A percentile compares a stretch with the other conserved stretches of the same genome.
phyloP scores from a whole-genome alignment of 2,888 invertebrate species.

The Meandrusa payeni region DNA sequence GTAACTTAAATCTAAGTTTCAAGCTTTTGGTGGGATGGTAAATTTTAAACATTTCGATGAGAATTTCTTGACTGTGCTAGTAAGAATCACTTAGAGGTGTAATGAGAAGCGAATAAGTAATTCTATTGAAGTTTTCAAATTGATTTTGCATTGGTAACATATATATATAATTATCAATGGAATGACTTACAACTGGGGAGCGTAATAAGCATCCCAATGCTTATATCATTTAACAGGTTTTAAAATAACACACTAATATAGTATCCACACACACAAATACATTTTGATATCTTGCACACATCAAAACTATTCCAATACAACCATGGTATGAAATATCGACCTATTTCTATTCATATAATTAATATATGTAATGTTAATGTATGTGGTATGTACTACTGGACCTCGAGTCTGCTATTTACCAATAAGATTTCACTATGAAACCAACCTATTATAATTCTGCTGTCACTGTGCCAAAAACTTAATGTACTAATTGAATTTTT shows the following conservation, averaged over 20 bases:
- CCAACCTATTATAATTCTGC: too few species aligned
- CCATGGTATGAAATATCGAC: slow-evolving; percentile 9
- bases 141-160: slow-evolving; percentile 19
- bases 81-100: neutral
- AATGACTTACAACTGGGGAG: slow-evolving; percentile 23
- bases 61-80: too few species aligned
- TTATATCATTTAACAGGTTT: neutral
- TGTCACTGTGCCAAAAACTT: too few species aligned
- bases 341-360: too few species aligned
- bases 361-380: neutral
- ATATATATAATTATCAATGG: slow-evolving; percentile 23
- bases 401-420: too few species aligned
- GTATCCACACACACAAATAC: too few species aligned
- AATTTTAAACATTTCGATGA: slow-evolving; percentile 30
- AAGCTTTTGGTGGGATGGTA: slow-evolving; percentile 35
- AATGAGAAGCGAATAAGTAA: slow-evolving; percentile 13
- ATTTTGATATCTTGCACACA: neutral
- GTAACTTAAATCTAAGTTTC: slow-evolving; percentile 21
- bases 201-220: neutral
- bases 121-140: slow-evolving; percentile 9
- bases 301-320: slow-evolving; percentile 1
- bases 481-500: too few species aligned
- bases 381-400: too few species aligned
- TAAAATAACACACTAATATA: neutral
- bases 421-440: too few species aligned